Base-by-base conservation (phyloP, 2,888 invertebrate genomes). In the Ophion ellenae region DNA sequence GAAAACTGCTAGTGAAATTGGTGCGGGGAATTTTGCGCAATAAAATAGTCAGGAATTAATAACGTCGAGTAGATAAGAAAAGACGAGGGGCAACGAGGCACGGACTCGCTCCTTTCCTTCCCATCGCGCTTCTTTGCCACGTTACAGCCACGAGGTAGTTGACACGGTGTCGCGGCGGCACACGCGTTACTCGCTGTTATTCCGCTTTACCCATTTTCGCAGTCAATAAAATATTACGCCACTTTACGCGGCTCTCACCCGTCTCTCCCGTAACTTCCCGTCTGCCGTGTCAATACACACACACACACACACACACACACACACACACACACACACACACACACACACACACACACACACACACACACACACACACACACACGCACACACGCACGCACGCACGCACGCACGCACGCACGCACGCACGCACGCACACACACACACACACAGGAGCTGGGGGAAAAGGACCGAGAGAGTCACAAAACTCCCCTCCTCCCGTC, bases 31-130 rank as follows among this genome's bases (percentile, higher is more conserved):
- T 84, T 85, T 76, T 47, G 57, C 64, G 80, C 59, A 77, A 84
- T 87, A 83, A 87, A 88, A 85, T 85, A 76, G 84, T 63, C 76
- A 82, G 84, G 85, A 87, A 88, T 88, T 88, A 87, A 88, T 88
- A 85, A 81, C 20, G 40, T 28, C 57, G 59, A 70, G 78, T 67
- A 32, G 9, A 32, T 59, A 36, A 64, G 64, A 36, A 59, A 57
- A 73, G 71, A 70, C 20, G 74, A 32, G 63, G 20, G 61, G 59
- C 40, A 64, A 67, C 10, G 36, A 61, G 57, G 24, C 61, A 76
- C 63, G 61, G 67, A 20, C n/a, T 63, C 24, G 28, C 69, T 77
- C 78, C 28, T 76, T 28, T 69, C 40, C 47, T 69, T n/a, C 45
- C n/a, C 24, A 4, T 32, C 32, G 32, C 32, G 4, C 32, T 32